Percentiles rank a stretch among this genome's conserved stretches.
These are phyloP conservation scores for Hypotaenidia okinawae DNA, from an alignment of 2,797 vertebrate genomes.

Conservation along the genomic window DNA sequence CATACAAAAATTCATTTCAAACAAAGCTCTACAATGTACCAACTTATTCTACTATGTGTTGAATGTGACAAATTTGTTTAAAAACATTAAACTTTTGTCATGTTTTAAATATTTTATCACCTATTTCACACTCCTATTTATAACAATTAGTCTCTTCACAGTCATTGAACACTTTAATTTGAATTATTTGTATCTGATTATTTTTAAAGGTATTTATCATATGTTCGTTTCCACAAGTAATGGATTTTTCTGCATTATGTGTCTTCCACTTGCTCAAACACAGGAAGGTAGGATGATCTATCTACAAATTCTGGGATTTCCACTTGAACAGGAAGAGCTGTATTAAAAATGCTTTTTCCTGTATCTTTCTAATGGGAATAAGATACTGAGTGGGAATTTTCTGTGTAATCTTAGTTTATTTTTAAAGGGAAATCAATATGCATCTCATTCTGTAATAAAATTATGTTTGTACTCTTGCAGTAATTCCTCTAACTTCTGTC, in stretches of 20 bases:
- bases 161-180: neutral
- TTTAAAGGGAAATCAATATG: neutral
- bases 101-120: neutral
- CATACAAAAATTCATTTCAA: neutral
- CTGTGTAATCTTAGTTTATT: neutral
- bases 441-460: neutral
- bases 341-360: neutral
- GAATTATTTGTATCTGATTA: neutral
- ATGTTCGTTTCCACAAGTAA: conserved; percentile 85
- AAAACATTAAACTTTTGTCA: neutral
- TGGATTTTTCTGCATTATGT: conserved; percentile 89
- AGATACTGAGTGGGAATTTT: neutral
- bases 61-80: neutral
- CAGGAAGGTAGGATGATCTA: conserved; percentile 82
- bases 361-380: neutral
- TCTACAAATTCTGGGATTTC: neutral
- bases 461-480: neutral
- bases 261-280: conserved; percentile 86
- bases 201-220: conserved; percentile 84
- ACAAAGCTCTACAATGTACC: neutral
- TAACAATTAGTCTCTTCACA: neutral
- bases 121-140: neutral
- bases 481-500: neutral
- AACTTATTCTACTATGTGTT: neutral
- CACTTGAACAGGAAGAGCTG: neutral